Evolutionary conservation across 2,113 vertebrate species (phyloP).

Genomic region (Ceyx margarethae): DNA sequence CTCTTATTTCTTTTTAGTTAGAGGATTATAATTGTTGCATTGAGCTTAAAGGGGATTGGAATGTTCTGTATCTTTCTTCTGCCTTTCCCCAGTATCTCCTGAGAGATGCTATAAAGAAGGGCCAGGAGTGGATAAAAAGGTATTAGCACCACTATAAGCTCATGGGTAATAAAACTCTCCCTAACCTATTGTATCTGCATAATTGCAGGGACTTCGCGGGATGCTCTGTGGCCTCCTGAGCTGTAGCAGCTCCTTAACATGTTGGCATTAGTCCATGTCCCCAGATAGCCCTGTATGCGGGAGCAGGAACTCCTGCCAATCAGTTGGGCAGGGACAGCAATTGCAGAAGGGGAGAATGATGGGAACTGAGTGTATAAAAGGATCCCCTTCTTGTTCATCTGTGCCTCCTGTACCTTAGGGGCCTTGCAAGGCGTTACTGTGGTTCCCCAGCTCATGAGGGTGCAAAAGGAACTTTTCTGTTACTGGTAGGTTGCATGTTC

Average conservation of each 20-base stretch:
- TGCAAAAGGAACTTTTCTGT: neutral
- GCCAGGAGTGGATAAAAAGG: neutral
- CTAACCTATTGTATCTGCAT: neutral
- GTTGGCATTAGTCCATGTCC: neutral
- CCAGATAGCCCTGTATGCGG: neutral
- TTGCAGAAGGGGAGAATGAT: neutral
- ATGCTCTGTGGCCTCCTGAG: neutral
- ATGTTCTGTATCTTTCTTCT: conserved; percentile 10
- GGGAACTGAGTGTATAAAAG: neutral
- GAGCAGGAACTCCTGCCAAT: neutral
- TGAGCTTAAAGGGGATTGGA: conserved; percentile 34
- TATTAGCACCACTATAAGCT: neutral
- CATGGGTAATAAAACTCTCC: neutral
- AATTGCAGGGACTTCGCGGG: neutral
- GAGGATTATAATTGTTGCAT: conserved; percentile 25
- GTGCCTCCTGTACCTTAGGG: neutral
- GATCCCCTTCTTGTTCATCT: neutral
- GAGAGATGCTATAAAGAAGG: neutral
- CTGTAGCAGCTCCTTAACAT: neutral
- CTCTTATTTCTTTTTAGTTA: conserved; percentile 5
- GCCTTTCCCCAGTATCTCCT: neutral
- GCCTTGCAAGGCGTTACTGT: neutral
- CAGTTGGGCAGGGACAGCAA: neutral
- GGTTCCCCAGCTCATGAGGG: neutral
- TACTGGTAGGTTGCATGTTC: neutral